Evolutionary conservation across 2,888 invertebrate genomes (phyloP).

Genomic region (Hyposoter didymator): DNA sequence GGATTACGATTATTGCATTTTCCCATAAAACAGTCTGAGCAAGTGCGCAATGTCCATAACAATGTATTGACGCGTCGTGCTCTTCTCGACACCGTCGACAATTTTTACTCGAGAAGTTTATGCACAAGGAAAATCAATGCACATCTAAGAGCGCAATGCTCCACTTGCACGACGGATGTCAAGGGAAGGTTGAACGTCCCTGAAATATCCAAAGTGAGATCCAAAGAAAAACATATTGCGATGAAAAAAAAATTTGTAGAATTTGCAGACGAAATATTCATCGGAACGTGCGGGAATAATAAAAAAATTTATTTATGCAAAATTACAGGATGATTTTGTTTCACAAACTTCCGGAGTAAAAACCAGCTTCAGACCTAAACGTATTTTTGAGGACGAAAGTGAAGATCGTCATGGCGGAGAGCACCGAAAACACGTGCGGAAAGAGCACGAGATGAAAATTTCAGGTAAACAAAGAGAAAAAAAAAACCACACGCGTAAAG

Average conservation of each 20-base stretch:
- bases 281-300: neutral
- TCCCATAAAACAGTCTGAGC: neutral
- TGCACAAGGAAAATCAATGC: constrained; percentile 40
- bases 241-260: neutral
- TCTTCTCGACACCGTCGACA: constrained; percentile 30
- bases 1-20: constrained; percentile 15
- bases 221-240: neutral
- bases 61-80: neutral
- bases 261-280: neutral
- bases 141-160: constrained; percentile 32
- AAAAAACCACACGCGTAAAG: neutral
- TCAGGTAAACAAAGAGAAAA: constrained; percentile 24
- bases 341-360: neutral
- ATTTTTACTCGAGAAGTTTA: constrained; percentile 24
- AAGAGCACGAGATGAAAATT: constrained; percentile 44
- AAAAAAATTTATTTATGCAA: neutral
- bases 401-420: neutral
- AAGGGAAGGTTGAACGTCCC: neutral
- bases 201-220: constrained; percentile 45
- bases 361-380: neutral
- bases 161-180: constrained; percentile 29
- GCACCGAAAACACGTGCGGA: constrained; percentile 1
- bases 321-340: constrained; percentile 2
- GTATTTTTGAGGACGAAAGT: neutral
- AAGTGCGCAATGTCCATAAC: constrained; percentile 6